These are phyloP conservation scores for Hesperia comma DNA, from an alignment of 2,888 invertebrate genomes.

Conservation along the genomic window DNA sequence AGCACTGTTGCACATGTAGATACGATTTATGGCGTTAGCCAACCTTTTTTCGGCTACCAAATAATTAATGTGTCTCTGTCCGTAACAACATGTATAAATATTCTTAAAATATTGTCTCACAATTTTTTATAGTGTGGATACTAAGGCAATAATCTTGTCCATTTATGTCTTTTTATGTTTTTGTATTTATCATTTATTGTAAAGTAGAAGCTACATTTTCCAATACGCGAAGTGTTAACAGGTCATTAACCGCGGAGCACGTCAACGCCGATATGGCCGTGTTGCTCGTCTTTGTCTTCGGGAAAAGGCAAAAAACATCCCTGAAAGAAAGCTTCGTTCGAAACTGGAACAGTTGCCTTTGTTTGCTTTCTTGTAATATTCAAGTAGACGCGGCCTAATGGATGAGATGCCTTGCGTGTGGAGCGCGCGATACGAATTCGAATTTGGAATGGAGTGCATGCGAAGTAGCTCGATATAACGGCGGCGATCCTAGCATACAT, in stretches of 20 bases:
- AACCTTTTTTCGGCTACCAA: too few species aligned
- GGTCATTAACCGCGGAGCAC: slow-evolving; percentile 6
- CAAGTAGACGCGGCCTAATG: slow-evolving; percentile 15
- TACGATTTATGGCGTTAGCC: too few species aligned
- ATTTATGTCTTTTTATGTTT: too few species aligned
- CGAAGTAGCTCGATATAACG: background rate
- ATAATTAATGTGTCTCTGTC: too few species aligned
- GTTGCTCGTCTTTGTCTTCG: slow-evolving; percentile 14
- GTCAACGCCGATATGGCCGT: background rate
- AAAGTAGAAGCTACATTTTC: background rate
- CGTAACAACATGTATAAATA: too few species aligned
- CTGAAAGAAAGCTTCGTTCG: slow-evolving; percentile 17
- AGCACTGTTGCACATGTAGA: too few species aligned
- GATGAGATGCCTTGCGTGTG: slow-evolving; percentile 14
- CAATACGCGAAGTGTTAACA: background rate
- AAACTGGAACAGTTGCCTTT: slow-evolving; percentile 22
- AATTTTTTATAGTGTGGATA: too few species aligned
- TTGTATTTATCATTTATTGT: background rate
- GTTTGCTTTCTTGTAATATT: slow-evolving; percentile 24
- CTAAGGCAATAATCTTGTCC: too few species aligned
- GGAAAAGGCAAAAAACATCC: slow-evolving; percentile 5
- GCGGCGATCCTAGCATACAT: background rate
- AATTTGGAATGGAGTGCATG: slow-evolving; percentile 8
- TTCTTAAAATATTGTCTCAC: too few species aligned
- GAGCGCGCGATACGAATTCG: slow-evolving; percentile 13